phyloP scores from a whole-genome alignment of 2,113 vertebrate species.

The Myotis lucifugus region DNA sequence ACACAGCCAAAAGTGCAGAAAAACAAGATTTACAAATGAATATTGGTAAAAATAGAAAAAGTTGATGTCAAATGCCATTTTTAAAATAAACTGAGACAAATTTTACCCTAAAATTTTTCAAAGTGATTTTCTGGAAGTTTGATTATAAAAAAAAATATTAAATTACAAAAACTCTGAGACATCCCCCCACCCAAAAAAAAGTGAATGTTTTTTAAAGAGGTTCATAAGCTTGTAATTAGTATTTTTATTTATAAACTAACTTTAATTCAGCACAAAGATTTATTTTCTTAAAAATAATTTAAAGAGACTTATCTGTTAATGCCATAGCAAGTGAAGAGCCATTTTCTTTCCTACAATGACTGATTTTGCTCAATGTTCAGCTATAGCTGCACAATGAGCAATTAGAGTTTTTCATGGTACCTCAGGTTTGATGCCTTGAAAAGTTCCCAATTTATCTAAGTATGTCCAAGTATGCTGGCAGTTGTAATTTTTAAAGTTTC shows the following conservation, averaged over 20 bases:
- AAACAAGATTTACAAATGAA: background rate
- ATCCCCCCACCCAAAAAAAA: background rate
- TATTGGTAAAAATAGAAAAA: background rate
- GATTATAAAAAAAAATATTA: background rate
- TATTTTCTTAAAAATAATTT: background rate
- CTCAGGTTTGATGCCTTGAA: background rate
- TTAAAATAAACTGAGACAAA: background rate
- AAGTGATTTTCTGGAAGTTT: constrained; percentile 28
- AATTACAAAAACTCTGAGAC: background rate
- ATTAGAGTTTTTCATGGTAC: background rate
- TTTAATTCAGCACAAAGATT: background rate
- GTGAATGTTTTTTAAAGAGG: background rate
- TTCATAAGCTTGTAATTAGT: background rate
- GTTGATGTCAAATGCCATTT: background rate
- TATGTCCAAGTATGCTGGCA: background rate
- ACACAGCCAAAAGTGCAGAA: background rate
- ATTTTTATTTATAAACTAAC: background rate
- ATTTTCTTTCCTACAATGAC: background rate
- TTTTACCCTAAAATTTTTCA: background rate
- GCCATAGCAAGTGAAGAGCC: background rate
- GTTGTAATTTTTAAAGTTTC: background rate
- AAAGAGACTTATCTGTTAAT: background rate
- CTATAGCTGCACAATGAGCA: background rate
- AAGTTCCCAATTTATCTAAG: background rate
- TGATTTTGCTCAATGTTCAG: background rate